phyloP scores from a whole-genome alignment of 2,888 invertebrate genomes.

The Limenitis camilla region DNA sequence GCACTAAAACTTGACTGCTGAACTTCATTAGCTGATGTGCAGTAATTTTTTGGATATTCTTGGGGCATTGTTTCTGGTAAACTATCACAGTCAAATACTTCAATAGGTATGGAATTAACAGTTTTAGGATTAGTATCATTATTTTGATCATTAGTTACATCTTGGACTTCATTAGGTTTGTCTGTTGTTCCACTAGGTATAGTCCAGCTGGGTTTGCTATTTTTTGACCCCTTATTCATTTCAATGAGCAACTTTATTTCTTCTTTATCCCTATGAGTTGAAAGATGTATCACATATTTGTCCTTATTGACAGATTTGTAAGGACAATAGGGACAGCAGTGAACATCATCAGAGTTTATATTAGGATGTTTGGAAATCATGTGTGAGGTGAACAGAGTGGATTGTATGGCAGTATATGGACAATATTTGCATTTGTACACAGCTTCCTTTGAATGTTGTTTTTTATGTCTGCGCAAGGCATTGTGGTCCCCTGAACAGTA shows the following conservation, averaged over 20 bases:
- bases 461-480: slow-evolving; percentile 84
- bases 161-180: slow-evolving; percentile 33
- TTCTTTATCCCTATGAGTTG: slow-evolving; percentile 67
- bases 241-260: slow-evolving; percentile 52
- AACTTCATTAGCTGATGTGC: slow-evolving; percentile 35
- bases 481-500: slow-evolving; percentile 87
- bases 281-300: slow-evolving; percentile 73
- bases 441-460: slow-evolving; percentile 82
- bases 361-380: slow-evolving; percentile 86
- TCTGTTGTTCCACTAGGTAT: slow-evolving; percentile 51
- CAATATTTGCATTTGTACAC: slow-evolving; percentile 87
- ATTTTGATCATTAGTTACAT: slow-evolving; percentile 33
- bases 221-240: slow-evolving; percentile 45
- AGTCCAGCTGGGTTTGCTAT: slow-evolving; percentile 57
- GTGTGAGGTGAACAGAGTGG: slow-evolving; percentile 84
- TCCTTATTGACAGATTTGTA: slow-evolving; percentile 79
- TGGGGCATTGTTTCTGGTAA: slow-evolving; percentile 52
- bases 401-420: slow-evolving; percentile 86
- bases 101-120: slow-evolving; percentile 55
- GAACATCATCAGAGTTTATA: slow-evolving; percentile 75
- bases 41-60: slow-evolving; percentile 51
- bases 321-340: slow-evolving; percentile 75
- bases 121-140: slow-evolving; percentile 39
- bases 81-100: slow-evolving; percentile 63
- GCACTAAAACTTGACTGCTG: slow-evolving; percentile 40